A percentile compares a stretch with the other conserved stretches of the same genome.
phyloP scores from a whole-genome alignment of 2,113 vertebrate species.

The Passer domesticus region DNA sequence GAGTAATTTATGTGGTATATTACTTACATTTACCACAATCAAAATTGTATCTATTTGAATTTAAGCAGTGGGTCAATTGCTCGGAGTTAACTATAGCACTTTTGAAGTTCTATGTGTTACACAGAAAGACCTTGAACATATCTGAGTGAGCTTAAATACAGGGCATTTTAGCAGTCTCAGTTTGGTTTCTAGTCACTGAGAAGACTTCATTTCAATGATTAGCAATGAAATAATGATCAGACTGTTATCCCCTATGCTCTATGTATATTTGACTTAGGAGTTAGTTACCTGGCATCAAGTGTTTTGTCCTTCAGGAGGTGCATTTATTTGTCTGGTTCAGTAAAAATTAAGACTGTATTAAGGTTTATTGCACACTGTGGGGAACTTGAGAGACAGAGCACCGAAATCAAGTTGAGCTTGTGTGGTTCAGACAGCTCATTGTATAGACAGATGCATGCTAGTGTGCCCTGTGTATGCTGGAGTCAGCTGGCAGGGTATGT shows the following conservation, averaged over 20 bases:
- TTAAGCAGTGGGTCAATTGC: not conserved
- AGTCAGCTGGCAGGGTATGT: not conserved
- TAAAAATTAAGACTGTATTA: not conserved
- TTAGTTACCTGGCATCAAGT: not conserved
- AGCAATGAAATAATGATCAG: not conserved
- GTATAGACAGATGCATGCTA: fast-evolving
- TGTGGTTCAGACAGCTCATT: not conserved
- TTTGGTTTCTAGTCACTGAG: not conserved
- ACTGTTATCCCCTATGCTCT: not conserved
- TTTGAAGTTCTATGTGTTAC: not conserved
- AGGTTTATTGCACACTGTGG: not conserved
- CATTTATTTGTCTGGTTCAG: not conserved
- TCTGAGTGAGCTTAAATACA: not conserved
- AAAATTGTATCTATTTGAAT: not conserved
- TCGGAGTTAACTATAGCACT: not conserved
- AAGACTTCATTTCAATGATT: not conserved
- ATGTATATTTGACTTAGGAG: not conserved
- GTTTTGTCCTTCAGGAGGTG: not conserved
- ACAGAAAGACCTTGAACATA: not conserved
- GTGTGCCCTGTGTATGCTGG: not conserved
- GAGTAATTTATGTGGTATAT: not conserved
- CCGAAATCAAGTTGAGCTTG: not conserved
- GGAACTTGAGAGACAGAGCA: not conserved
- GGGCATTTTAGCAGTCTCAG: not conserved
- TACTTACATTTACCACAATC: not conserved